phyloP scores from a whole-genome alignment of 2,888 invertebrate species.

The Acleris holmiana region DNA sequence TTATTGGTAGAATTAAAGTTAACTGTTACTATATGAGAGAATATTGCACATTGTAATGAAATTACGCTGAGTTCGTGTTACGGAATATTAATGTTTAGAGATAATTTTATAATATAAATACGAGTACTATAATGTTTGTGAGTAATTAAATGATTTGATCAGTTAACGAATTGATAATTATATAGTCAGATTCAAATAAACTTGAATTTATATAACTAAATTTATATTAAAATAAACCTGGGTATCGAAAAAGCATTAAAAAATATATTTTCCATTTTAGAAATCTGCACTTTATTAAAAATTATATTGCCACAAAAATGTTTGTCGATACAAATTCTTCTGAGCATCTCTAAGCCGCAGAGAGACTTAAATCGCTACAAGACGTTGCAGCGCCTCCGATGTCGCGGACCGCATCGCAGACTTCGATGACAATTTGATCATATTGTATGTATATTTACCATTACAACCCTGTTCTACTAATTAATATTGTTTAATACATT shows the following conservation, averaged over 20 bases:
- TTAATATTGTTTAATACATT: no score
- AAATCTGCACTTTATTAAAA: not conserved
- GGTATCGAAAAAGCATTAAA: no score
- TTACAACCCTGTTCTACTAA: no score
- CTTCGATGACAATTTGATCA: constrained; percentile 48
- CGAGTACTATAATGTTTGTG: no score
- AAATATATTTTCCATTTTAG: no score
- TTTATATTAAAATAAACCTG: no score
- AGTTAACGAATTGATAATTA: no score
- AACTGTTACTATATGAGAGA: not conserved
- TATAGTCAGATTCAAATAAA: no score
- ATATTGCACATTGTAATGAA: not conserved
- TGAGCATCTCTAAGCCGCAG: constrained; percentile 16
- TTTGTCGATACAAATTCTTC: constrained; percentile 17
- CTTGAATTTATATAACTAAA: no score
- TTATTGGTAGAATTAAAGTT: constrained; percentile 8
- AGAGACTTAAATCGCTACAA: constrained; percentile 41
- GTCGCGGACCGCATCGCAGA: constrained; percentile 62
- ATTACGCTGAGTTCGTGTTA: not conserved
- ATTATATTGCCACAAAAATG: not conserved
- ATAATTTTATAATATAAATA: no score
- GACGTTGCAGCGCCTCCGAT: constrained; percentile 51
- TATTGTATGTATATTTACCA: constrained; percentile 30
- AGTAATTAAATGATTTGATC: no score
- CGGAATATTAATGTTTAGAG: not conserved